Evolutionary conservation across 1,140 invertebrate species (phyloP), one percentile per base, ranked within the genome.

Genomic region (Pogonognathellus flavescens): DNA sequence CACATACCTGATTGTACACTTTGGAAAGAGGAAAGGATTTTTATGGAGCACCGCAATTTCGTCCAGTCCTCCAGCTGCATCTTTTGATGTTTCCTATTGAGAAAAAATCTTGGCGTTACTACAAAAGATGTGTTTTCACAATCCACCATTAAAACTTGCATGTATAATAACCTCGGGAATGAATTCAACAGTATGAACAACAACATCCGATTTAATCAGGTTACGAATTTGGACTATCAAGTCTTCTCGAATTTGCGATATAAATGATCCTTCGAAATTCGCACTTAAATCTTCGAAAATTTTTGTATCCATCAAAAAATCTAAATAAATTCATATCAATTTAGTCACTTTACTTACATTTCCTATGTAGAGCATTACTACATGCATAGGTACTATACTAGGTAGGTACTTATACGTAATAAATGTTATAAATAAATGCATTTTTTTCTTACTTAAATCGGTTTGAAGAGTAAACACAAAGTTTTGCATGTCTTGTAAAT

Each of bases 161-260:
- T 25, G 22, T 66, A 22, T 8, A 31, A 52, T 60, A 80, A 82
- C 80, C 31, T 88, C 53, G 49, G 83, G 49, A 72, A 53, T 14
- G 49, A 93, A 90, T 86, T 93, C 92, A 82, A 94, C 93, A 80
- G 95, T 94, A 85, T 95, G 93, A 89, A 76, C 22, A n/a, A 96
- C 95, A 50, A 97, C 91, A 90, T 97, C 95, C 89, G 95, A 94
- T 83, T 94, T 93, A 92, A 97, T 95, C 25, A 97, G 93, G 86
- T 91, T 91, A 60, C 93, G 91, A 0, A 96, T 95, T 87, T 91
- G 92, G 49, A 93, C 92, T 31, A 96, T 89, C 66, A 96, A 94
- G 83, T 94, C 92, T 88, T 94, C 92, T 88, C 94, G 94, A 82
- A 95, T 94, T 90, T 96, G 95, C 87, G 95, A 93, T 53, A 95